phyloP scores from a whole-genome alignment of 2,888 invertebrate genomes.

The Onthophagus sagittarius region DNA sequence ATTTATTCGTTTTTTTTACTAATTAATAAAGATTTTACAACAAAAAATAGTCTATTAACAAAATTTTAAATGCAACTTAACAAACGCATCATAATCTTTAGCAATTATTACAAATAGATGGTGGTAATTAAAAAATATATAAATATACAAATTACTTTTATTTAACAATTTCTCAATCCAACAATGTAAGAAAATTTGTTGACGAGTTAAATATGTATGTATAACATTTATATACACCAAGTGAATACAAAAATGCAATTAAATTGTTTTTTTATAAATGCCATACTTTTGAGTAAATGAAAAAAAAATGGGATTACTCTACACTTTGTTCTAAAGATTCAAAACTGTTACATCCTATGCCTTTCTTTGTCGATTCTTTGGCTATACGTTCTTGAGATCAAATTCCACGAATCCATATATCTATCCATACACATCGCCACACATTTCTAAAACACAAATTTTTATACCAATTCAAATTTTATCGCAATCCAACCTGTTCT shows the following conservation, averaged over 20 bases:
- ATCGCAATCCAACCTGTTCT: slow-evolving; percentile 61
- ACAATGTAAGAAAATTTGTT: neutral
- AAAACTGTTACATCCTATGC: slow-evolving; percentile 27
- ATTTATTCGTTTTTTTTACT: neutral
- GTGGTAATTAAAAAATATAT: too few relatives aligned
- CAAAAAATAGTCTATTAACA: neutral
- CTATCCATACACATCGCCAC: slow-evolving; percentile 98
- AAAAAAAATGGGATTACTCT: neutral
- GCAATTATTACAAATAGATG: too few relatives aligned
- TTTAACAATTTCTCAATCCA: neutral
- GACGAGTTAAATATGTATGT: neutral
- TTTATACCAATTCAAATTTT: neutral
- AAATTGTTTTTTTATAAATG: neutral
- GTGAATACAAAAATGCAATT: neutral
- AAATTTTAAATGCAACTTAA: too few relatives aligned
- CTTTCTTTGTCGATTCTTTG: slow-evolving; percentile 80
- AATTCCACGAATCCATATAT: slow-evolving; percentile 94
- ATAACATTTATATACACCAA: neutral
- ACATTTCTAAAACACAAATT: slow-evolving; percentile 71
- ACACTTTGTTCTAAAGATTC: neutral
- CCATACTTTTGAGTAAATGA: neutral
- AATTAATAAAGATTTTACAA: neutral
- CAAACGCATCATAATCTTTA: too few relatives aligned
- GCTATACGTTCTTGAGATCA: slow-evolving; percentile 86
- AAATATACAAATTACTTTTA: neutral